Conservation (phyloP, 2,113 vertebrate genomes). For the Nematolebias whitei region DNA sequence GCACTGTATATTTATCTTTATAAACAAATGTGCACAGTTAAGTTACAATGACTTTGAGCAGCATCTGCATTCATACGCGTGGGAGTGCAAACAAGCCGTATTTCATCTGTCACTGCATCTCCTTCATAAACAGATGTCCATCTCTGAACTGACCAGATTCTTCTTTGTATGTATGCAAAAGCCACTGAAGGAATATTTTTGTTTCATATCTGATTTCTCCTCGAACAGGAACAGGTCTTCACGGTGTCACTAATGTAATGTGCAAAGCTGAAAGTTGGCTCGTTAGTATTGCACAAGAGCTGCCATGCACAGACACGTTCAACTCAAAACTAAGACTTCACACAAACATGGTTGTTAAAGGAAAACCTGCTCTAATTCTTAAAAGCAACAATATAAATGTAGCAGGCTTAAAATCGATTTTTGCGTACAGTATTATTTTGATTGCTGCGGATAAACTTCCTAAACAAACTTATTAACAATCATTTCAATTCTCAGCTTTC, state of each 20-base stretch:
- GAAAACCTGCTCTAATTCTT: not conserved
- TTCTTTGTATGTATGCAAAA: constrained; percentile 36
- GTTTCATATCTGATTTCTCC: not conserved
- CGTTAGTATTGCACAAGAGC: constrained; percentile 7
- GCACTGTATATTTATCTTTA: no score
- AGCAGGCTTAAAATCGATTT: not conserved
- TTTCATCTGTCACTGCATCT: constrained; percentile 33
- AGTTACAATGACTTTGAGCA: constrained; percentile 14
- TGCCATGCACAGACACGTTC: constrained; percentile 9
- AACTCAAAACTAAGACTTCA: not conserved
- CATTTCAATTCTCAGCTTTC: not conserved
- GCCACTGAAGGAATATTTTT: constrained; percentile 60
- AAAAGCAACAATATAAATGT: no score
- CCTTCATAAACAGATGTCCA: constrained; percentile 38
- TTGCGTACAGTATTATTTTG: not conserved
- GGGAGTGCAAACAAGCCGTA: constrained; percentile 21
- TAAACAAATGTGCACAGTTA: not conserved
- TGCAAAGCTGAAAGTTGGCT: constrained; percentile 46
- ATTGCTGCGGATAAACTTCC: no score
- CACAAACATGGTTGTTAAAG: not conserved
- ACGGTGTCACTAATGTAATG: constrained; percentile 30
- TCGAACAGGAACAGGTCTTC: constrained; percentile 36
- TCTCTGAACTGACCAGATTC: constrained; percentile 62
- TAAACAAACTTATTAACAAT: no score
- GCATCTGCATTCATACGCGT: constrained; percentile 3